Percentiles rank a stretch among this genome's conserved stretches.
phyloP scores from a whole-genome alignment of 1,140 invertebrate species.

The Stegodyphus mimosarum region DNA sequence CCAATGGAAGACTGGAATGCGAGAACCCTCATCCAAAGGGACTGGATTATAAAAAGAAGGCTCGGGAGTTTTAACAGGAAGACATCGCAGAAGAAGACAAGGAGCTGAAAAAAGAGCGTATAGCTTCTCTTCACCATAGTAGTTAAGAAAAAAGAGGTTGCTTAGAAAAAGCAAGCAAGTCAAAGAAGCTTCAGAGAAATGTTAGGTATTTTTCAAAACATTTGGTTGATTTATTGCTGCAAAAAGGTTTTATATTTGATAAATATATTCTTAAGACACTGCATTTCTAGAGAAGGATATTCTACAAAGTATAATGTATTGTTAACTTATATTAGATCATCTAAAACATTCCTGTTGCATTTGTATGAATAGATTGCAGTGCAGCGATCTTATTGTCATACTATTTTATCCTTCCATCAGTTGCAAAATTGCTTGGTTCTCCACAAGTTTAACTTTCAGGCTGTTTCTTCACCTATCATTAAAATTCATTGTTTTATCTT shows the following conservation, averaged over 20 bases:
- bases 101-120: constrained; percentile 52
- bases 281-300: too few species aligned
- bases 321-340: too few species aligned
- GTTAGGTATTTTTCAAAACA: not conserved
- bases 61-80: constrained; percentile 59
- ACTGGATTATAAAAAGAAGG: constrained; percentile 63
- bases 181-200: not conserved
- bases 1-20: constrained; percentile 64
- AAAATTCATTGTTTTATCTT: not conserved
- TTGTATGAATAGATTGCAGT: too few species aligned
- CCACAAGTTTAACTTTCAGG: not conserved
- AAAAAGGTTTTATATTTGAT: too few species aligned
- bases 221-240: too few species aligned
- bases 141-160: too few species aligned
- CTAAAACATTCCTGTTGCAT: too few species aligned
- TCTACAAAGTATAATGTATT: too few species aligned
- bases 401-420: too few species aligned
- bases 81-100: constrained; percentile 59
- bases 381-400: too few species aligned
- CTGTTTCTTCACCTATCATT: not conserved
- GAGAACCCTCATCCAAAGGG: constrained; percentile 59
- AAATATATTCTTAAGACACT: too few species aligned
- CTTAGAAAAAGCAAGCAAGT: too few species aligned
- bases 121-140: not conserved
- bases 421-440: not conserved